Evolutionary conservation across 2,888 invertebrate genomes (phyloP).

Genomic region (Yponomeuta plumbellus): DNA sequence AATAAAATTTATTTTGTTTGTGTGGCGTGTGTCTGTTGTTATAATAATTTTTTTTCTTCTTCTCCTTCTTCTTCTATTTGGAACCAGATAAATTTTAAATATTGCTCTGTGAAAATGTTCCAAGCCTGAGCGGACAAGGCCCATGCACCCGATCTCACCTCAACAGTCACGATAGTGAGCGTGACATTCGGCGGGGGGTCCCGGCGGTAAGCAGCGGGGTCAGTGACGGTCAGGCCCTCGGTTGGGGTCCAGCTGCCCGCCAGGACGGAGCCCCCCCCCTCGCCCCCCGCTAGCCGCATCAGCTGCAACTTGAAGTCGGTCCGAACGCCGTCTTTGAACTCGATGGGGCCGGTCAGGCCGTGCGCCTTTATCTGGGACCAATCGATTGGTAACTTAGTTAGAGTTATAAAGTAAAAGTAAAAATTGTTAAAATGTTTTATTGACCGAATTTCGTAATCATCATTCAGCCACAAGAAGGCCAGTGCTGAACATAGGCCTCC

Average conservation of each 20-base stretch:
- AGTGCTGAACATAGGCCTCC: too few relatives aligned
- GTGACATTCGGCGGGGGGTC: constrained; percentile 90
- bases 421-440: too few relatives aligned
- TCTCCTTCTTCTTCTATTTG: too few relatives aligned
- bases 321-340: constrained; percentile 90
- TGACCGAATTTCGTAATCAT: too few relatives aligned
- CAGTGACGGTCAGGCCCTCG: constrained; percentile 87
- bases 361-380: constrained; percentile 83
- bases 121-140: too few relatives aligned
- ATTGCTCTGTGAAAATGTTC: too few relatives aligned
- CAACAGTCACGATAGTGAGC: constrained; percentile 91
- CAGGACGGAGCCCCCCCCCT: constrained; percentile 78
- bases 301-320: constrained; percentile 91
- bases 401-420: too few relatives aligned
- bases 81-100: too few relatives aligned
- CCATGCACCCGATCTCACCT: constrained; percentile 70
- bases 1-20: too few relatives aligned
- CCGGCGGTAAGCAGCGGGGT: constrained; percentile 90
- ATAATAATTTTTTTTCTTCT: too few relatives aligned
- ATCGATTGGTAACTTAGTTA: neutral
- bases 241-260: constrained; percentile 89
- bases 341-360: constrained; percentile 91
- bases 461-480: too few relatives aligned
- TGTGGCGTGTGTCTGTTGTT: too few relatives aligned
- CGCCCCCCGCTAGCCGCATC: constrained; percentile 86